A percentile compares a stretch with the other conserved stretches of the same genome.
Conservation (phyloP, 2,888 invertebrate species). For the Brachypalpus laphriformis region DNA sequence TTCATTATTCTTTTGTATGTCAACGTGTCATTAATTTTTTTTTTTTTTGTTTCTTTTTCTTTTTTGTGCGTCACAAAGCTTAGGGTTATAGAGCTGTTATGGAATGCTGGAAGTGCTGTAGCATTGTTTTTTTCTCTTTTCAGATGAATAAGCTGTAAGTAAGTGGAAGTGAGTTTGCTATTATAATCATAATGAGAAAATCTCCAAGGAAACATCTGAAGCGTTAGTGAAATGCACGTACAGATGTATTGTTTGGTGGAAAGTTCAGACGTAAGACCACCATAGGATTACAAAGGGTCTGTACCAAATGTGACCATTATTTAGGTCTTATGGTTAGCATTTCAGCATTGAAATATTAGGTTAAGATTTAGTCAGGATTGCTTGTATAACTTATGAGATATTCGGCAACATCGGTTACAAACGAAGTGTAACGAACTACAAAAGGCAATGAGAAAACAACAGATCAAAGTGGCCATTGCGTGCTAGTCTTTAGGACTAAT, state of each 20-base stretch:
- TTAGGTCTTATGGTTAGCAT: neutral
- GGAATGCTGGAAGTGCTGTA: neutral
- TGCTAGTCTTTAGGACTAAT: too few species aligned
- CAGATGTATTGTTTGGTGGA: neutral
- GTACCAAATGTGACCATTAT: neutral
- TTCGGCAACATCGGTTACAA: too few species aligned
- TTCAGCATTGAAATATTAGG: neutral
- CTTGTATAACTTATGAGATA: neutral
- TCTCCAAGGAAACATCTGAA: too few species aligned
- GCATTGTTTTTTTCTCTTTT: neutral
- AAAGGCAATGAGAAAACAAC: too few species aligned
- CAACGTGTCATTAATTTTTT: constrained; percentile 40
- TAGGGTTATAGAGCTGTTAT: neutral
- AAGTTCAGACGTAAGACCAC: neutral
- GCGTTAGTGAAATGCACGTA: neutral
- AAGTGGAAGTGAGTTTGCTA: neutral
- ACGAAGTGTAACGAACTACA: too few species aligned
- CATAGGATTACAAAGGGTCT: neutral
- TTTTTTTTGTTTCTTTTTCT: neutral
- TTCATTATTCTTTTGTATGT: constrained; percentile 60
- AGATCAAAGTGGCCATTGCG: too few species aligned
- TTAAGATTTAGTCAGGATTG: neutral
- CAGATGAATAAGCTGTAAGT: constrained; percentile 12
- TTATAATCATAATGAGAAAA: neutral
- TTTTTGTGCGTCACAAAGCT: neutral